These are phyloP conservation scores for Morpho helenor DNA, from an alignment of 2,888 invertebrate genomes.

Conservation along the genomic window DNA sequence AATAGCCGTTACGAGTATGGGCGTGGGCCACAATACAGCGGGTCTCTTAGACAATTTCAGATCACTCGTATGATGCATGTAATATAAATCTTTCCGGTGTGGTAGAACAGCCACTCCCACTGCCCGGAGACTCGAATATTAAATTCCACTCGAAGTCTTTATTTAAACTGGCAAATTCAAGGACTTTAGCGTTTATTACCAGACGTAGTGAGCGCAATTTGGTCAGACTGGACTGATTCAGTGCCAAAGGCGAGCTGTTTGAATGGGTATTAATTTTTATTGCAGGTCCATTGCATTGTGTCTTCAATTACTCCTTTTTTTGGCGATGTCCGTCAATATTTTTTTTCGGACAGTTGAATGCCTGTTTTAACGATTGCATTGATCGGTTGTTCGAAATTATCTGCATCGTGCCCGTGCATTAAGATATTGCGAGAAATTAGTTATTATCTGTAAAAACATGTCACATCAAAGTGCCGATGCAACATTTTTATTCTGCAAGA, in stretches of 20 bases:
- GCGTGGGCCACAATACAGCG: constrained; percentile 66
- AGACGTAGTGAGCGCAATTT: constrained; percentile 51
- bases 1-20: constrained; percentile 74
- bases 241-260: constrained; percentile 37
- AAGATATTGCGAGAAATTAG: constrained; percentile 33
- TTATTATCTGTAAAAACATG: constrained; percentile 14
- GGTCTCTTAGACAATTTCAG: constrained; percentile 62
- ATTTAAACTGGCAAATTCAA: constrained; percentile 52
- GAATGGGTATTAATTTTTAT: constrained; percentile 75
- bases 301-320: constrained; percentile 54
- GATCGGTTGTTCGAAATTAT: constrained; percentile 56
- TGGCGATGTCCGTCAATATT: constrained; percentile 70
- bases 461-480: constrained; percentile 11
- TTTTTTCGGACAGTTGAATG: constrained; percentile 69
- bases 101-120: constrained; percentile 76
- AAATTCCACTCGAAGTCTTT: constrained; percentile 74
- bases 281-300: constrained; percentile 70
- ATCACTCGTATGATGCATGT: constrained; percentile 76
- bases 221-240: constrained; percentile 20
- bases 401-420: constrained; percentile 50
- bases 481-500: not conserved
- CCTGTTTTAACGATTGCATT: constrained; percentile 58
- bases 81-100: constrained; percentile 80
- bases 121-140: constrained; percentile 72
- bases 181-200: constrained; percentile 63